A percentile compares a stretch with the other conserved stretches of the same genome.
These are phyloP conservation scores for Laticauda laticaudata DNA, from an alignment of 2,113 vertebrate species.

Conservation along the genomic window DNA sequence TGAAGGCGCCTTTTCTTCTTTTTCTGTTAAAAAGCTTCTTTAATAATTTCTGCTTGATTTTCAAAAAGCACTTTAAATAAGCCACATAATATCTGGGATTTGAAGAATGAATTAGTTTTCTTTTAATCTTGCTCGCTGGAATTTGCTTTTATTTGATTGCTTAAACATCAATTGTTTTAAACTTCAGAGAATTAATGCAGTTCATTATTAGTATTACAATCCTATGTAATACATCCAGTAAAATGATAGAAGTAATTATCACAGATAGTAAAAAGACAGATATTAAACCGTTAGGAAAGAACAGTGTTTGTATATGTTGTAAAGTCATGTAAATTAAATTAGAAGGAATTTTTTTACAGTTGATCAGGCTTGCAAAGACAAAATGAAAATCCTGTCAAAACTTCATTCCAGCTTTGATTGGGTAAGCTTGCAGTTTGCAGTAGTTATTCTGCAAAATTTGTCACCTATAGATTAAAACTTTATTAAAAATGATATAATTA, in stretches of 20 bases:
- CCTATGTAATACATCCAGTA: constrained; percentile 33
- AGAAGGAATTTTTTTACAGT: neutral
- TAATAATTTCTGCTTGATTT: neutral
- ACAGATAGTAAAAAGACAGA: constrained; percentile 32
- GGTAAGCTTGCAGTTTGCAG: neutral
- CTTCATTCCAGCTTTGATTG: neutral
- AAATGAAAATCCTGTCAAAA: neutral
- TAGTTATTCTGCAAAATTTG: neutral
- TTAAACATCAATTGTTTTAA: constrained; percentile 45
- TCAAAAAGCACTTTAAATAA: neutral
- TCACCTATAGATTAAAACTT: neutral
- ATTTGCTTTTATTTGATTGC: neutral
- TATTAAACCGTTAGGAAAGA: constrained; percentile 18
- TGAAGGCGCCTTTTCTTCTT: neutral
- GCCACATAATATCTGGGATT: neutral
- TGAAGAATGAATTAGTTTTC: constrained; percentile 22
- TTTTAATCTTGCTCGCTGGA: constrained; percentile 19
- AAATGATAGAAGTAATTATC: constrained; percentile 20
- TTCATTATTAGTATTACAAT: constrained; percentile 22
- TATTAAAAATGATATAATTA: neutral
- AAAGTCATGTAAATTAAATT: constrained; percentile 11
- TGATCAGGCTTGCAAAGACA: neutral
- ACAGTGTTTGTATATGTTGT: neutral
- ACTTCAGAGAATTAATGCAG: constrained; percentile 49
- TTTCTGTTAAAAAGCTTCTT: neutral